Evolutionary conservation across 37 sponge, comb jelly and placozoan species (phyloP).

Genomic region (Cladorhizidae sp.): DNA sequence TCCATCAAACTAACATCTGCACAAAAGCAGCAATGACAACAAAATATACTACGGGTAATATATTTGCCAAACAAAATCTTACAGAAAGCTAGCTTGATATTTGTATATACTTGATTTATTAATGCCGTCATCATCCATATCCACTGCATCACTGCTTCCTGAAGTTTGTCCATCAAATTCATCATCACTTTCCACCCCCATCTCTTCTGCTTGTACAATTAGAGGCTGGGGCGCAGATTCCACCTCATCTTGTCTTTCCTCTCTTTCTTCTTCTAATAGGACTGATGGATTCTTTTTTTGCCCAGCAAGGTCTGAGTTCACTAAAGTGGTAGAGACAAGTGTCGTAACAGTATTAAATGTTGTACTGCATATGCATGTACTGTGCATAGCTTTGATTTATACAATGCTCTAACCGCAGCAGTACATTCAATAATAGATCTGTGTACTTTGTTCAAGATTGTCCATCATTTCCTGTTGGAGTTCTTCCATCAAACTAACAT

Average conservation of each 20-base stretch:
- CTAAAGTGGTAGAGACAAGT: too few relatives aligned
- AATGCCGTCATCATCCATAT: conserved; percentile 11
- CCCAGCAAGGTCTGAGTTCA: conserved; percentile 5
- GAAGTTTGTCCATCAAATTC: not conserved
- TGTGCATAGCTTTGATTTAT: too few relatives aligned
- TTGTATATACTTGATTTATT: conserved; percentile 42
- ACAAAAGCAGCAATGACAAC: not conserved
- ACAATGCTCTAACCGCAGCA: too few relatives aligned
- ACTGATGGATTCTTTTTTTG: conserved; percentile 1
- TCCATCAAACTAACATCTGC: conserved; percentile 51
- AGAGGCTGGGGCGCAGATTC: not conserved
- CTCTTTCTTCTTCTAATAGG: not conserved
- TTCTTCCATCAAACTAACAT: conserved; percentile 54
- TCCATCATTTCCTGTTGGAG: conserved; percentile 12
- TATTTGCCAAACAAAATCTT: too few relatives aligned
- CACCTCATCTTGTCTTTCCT: not conserved
- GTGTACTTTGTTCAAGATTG: too few relatives aligned
- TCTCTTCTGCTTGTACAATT: not conserved
- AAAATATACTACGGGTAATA: not conserved
- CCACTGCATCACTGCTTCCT: not conserved
- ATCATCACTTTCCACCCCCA: not conserved
- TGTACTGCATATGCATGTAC: too few relatives aligned
- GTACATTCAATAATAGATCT: too few relatives aligned
- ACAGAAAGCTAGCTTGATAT: too few relatives aligned
- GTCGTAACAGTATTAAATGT: too few relatives aligned